Conservation (phyloP, 2,797 vertebrate species). For the Masticophis lateralis region DNA sequence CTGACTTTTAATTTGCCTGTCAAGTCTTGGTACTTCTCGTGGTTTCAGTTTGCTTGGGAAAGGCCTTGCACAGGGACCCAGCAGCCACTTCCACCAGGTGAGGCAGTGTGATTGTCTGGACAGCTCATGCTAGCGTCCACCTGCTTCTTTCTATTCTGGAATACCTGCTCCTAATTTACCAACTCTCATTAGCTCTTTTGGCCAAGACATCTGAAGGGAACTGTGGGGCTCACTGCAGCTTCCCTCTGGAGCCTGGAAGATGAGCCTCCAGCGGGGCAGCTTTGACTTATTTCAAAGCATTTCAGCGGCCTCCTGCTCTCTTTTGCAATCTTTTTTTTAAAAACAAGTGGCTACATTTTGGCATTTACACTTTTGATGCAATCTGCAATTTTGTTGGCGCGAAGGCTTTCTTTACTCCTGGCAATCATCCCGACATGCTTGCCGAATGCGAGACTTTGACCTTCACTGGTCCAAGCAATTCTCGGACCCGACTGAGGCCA, state of each 20-base stretch:
- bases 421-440: background rate
- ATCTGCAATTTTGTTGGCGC: too few relatives aligned
- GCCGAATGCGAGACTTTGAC: background rate
- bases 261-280: too few relatives aligned
- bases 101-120: background rate
- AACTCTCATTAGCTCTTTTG: background rate
- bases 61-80: too few relatives aligned
- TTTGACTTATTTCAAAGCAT: background rate
- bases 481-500: background rate
- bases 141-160: background rate
- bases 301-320: background rate
- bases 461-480: background rate
- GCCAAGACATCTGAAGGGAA: too few relatives aligned
- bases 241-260: too few relatives aligned
- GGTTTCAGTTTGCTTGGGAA: too few relatives aligned
- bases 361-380: background rate
- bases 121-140: too few relatives aligned
- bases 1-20: too few relatives aligned
- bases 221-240: background rate
- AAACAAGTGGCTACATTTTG: background rate
- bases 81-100: background rate
- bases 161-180: background rate
- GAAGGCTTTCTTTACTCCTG: too few relatives aligned
- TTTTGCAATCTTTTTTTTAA: background rate
- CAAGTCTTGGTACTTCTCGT: too few relatives aligned